Conservation (phyloP, 2,113 vertebrate genomes). For the Peromyscus polionotus region DNA sequence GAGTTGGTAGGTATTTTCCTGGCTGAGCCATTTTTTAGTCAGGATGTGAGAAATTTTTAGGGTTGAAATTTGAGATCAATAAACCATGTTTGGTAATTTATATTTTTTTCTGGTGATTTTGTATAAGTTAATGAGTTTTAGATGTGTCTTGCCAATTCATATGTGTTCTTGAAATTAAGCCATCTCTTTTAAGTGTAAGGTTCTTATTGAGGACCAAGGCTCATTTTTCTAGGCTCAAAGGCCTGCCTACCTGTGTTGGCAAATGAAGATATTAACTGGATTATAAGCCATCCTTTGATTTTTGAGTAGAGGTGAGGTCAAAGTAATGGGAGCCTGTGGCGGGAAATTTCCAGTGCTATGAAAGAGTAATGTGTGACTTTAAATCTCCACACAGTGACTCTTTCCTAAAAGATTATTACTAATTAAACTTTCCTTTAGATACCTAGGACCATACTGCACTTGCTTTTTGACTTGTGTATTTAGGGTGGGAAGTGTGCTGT, state of each 20-base stretch:
- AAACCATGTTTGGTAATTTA: background rate
- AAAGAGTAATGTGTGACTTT: background rate
- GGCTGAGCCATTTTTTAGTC: background rate
- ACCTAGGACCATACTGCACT: background rate
- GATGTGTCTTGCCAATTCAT: background rate
- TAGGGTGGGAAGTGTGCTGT: background rate
- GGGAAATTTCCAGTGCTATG: background rate
- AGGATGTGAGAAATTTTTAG: slow-evolving; percentile 5
- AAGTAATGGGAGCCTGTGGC: background rate
- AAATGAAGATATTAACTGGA: background rate
- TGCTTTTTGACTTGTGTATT: background rate
- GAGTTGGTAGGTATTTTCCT: background rate
- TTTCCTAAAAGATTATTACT: background rate
- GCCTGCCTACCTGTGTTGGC: background rate
- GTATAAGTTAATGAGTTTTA: slow-evolving; percentile 27
- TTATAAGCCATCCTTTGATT: background rate
- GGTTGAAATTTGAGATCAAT: slow-evolving; percentile 20
- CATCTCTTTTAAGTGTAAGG: background rate
- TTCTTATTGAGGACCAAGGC: background rate
- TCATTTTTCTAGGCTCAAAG: background rate
- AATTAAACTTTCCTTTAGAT: slow-evolving; percentile 34
- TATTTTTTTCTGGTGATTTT: slow-evolving; percentile 10
- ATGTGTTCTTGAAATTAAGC: slow-evolving; percentile 19
- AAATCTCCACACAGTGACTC: background rate
- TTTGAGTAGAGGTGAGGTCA: slow-evolving; percentile 19